Evolutionary conservation across 2,797 vertebrate genomes (phyloP).

Genomic region (Microctenopoma steveboyesi): DNA sequence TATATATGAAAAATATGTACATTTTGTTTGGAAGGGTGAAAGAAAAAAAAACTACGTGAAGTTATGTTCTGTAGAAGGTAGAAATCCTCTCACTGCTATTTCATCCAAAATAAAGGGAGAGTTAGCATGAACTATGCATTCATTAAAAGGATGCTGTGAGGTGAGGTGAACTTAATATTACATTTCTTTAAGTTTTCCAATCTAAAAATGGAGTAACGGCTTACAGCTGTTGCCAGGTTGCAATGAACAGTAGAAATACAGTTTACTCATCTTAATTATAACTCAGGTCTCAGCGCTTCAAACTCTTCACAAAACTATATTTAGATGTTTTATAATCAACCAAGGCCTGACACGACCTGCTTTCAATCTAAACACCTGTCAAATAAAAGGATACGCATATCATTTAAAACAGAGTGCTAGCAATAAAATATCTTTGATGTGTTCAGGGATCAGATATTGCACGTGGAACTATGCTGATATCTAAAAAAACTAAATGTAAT

Average conservation of each 20-base stretch:
- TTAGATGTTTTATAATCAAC: background rate
- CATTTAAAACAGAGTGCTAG: background rate
- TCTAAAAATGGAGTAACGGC: background rate
- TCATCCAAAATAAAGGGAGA: background rate
- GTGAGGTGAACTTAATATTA: too few relatives aligned
- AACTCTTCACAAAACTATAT: background rate
- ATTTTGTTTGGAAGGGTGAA: background rate
- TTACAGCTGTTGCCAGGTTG: too few relatives aligned
- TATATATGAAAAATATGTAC: background rate
- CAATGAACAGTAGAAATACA: too few relatives aligned
- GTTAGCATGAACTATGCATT: background rate
- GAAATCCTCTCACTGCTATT: background rate
- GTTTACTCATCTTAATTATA: background rate
- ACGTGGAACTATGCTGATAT: background rate
- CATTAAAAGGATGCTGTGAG: too few relatives aligned
- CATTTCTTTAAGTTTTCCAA: background rate
- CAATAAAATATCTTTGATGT: background rate
- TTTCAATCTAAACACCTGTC: background rate
- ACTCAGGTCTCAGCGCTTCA: background rate
- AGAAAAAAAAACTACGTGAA: background rate
- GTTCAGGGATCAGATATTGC: too few relatives aligned
- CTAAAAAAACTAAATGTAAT: conserved; percentile 10
- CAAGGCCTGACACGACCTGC: too few relatives aligned
- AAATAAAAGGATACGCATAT: conserved; percentile 1
- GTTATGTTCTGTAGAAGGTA: too few relatives aligned